Conservation (phyloP, 1,140 invertebrate genomes). For the Solenopsis fugax region DNA sequence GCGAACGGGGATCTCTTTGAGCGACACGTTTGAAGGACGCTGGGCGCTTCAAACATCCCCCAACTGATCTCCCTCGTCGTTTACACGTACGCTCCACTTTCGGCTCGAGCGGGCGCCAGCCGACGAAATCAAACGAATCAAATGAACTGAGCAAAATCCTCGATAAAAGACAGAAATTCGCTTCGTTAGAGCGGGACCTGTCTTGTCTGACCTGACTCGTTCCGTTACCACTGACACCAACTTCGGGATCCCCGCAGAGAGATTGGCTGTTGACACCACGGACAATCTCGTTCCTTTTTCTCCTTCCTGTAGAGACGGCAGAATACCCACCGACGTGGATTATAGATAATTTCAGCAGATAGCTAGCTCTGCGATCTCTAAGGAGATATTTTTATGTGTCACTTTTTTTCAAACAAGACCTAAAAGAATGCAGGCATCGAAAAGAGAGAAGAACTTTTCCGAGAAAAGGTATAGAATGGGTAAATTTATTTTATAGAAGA, state of each 20-base stretch:
- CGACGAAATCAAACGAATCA: conserved; percentile 56
- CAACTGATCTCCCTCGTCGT: conserved; percentile 24
- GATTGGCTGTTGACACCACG: neutral
- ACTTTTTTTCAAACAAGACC: neutral
- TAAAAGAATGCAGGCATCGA: neutral
- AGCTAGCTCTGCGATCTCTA: neutral
- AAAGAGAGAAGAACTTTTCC: neutral
- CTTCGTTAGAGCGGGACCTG: conserved; percentile 30
- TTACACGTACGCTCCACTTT: conserved; percentile 55
- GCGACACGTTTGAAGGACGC: conserved; percentile 22
- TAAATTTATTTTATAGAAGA: neutral
- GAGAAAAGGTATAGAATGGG: neutral
- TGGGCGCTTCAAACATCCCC: conserved; percentile 11
- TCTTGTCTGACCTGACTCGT: conserved; percentile 43
- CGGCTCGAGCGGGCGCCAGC: neutral
- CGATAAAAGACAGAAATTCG: conserved; percentile 54
- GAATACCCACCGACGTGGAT: neutral
- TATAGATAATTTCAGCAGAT: conserved; percentile 3
- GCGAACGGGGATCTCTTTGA: conserved; percentile 34
- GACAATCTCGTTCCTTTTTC: neutral
- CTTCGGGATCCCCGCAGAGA: neutral
- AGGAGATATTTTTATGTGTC: conserved; percentile 13
- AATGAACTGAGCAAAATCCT: conserved; percentile 53
- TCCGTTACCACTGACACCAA: conserved; percentile 32
- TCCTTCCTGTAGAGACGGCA: neutral